Evolutionary conservation across 2,888 invertebrate species (phyloP).

Genomic region (Diaperis boleti): DNA sequence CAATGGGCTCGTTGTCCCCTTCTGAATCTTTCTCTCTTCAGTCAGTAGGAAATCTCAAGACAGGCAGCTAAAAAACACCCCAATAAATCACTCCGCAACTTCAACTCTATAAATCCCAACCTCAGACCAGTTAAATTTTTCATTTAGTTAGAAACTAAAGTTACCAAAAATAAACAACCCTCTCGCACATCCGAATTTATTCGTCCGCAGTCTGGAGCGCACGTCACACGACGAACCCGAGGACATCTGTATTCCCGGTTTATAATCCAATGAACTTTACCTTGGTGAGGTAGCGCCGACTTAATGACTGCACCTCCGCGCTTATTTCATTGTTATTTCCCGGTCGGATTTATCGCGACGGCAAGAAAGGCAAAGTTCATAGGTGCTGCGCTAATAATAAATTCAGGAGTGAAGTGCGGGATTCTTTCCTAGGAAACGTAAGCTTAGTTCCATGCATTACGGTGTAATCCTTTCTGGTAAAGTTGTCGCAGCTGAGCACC

Average conservation of each 20-base stretch:
- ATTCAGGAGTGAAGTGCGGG: slow-evolving; percentile 15
- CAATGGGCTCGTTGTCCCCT: too few relatives aligned
- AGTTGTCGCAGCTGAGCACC: slow-evolving; percentile 59
- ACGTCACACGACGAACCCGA: too few relatives aligned
- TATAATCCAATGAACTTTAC: background rate
- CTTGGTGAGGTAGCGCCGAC: background rate
- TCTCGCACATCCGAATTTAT: too few relatives aligned
- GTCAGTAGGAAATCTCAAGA: too few relatives aligned
- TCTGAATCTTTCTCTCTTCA: too few relatives aligned
- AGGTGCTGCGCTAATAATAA: slow-evolving; percentile 33
- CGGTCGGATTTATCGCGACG: slow-evolving; percentile 1
- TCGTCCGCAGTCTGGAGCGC: too few relatives aligned
- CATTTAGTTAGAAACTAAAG: too few relatives aligned
- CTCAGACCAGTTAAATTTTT: too few relatives aligned
- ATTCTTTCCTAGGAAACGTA: slow-evolving; percentile 36
- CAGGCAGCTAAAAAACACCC: too few relatives aligned
- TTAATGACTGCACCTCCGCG: background rate
- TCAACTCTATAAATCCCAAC: too few relatives aligned
- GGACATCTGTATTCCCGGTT: slow-evolving; percentile 13
- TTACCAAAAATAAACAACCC: too few relatives aligned
- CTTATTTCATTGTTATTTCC: slow-evolving; percentile 7
- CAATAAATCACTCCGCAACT: too few relatives aligned
- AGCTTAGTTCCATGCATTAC: slow-evolving; percentile 51
- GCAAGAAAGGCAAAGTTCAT: slow-evolving; percentile 20
- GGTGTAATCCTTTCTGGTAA: slow-evolving; percentile 59